Evolutionary conservation across 2,113 vertebrate species (phyloP), one percentile per base, ranked within the genome.

Genomic region (Pagrus major): DNA sequence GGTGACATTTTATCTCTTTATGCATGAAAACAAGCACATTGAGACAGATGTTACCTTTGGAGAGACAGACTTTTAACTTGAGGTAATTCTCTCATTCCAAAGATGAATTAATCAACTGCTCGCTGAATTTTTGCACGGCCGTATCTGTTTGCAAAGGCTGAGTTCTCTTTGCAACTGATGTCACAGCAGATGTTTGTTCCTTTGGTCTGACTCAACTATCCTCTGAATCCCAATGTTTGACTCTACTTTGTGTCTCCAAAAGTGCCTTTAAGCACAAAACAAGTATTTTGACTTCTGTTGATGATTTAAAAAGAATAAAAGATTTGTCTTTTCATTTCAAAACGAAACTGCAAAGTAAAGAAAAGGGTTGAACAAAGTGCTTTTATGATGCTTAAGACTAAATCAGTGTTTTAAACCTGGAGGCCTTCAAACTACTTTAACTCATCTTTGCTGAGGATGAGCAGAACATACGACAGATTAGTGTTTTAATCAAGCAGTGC

Each of bases 241-340:
- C 63, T 72, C 59, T 29, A 23, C 74, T 77, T 71, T 80, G 61
- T 89, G 61, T 89, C 85, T 91, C 78, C 84, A 86, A 80, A 93
- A 93, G 94, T 94, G 94, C 93, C 94, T 94, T 94, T 81, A 91
- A 81, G 91, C 88, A 92, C 92, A 91, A 92, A 85, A 87, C 44
- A 70, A 83, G 31, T 54, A 83, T 74, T 76, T 73, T 66, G 2
- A 64, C 70, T 84, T 85, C 59, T 66, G 70, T 78, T 75, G 29
- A 58, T 44, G 33, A 79, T 69, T 77, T 66, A 42, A 69, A n/a
- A 47, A 72, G 11, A 58, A 7, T 31, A 52, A 55, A 29, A 27
- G 27, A 66, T 84, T 69, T 72, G 11, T 76, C 73, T 75, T 84
- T 77, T 67, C 0, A 71, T 84, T 80, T 80, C 0, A 21, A 87